These are phyloP conservation scores for Hypomecis atomaria DNA, from an alignment of 2,888 invertebrate genomes.

Conservation along the genomic window DNA sequence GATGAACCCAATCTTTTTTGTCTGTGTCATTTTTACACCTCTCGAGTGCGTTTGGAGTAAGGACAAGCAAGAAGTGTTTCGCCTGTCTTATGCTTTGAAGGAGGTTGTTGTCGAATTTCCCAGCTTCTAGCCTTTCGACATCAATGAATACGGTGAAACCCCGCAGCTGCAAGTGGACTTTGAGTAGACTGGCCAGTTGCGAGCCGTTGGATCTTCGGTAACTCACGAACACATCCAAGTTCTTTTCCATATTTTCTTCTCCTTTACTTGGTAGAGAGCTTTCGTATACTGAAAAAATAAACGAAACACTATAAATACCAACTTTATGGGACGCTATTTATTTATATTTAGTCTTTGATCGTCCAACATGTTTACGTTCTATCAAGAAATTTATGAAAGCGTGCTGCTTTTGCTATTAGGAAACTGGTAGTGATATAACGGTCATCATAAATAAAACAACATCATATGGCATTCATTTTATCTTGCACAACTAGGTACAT, in stretches of 20 bases:
- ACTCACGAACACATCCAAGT: conserved; percentile 98
- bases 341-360: conserved; percentile 36
- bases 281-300: conserved; percentile 83
- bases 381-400: conserved; percentile 32
- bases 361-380: conserved; percentile 32
- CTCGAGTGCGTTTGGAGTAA: conserved; percentile 97
- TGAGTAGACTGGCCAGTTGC: conserved; percentile 96
- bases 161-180: conserved; percentile 97
- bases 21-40: conserved; percentile 96
- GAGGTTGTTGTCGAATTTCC: conserved; percentile 99
- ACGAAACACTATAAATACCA: conserved; percentile 14
- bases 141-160: conserved; percentile 99
- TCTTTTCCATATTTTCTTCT: conserved; percentile 93
- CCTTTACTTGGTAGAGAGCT: conserved; percentile 87
- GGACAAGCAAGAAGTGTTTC: conserved; percentile 97
- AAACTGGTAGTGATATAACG: conserved; percentile 34
- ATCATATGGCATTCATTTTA: conserved; percentile 27
- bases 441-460: conserved; percentile 37
- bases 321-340: conserved; percentile 27
- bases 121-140: conserved; percentile 98
- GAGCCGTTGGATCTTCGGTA: conserved; percentile 99
- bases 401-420: conserved; percentile 26
- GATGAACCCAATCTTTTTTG: conserved; percentile 99
- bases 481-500: conserved; percentile 27
- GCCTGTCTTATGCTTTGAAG: conserved; percentile 98